phyloP scores from a whole-genome alignment of 2,888 invertebrate genomes.

The Nomada ferruginata region DNA sequence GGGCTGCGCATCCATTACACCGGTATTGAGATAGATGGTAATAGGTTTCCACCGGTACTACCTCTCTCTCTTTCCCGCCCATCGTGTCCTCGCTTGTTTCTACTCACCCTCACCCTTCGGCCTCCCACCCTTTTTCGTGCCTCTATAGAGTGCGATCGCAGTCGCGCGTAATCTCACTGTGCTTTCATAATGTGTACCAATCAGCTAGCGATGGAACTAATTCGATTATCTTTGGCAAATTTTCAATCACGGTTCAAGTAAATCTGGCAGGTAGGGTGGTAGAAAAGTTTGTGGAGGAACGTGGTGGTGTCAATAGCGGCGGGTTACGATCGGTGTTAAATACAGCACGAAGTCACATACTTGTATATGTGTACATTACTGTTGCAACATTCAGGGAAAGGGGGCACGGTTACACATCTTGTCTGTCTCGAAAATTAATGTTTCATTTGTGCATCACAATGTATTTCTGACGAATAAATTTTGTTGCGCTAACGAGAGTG shows the following conservation, averaged over 20 bases:
- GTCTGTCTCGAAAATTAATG: too few relatives aligned
- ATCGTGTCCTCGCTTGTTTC: constrained; percentile 45
- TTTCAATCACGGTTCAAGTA: constrained; percentile 22
- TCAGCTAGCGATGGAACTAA: constrained; percentile 44
- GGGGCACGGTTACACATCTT: too few relatives aligned
- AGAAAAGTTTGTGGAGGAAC: background rate
- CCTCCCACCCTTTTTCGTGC: constrained; percentile 21
- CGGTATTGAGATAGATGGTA: constrained; percentile 74
- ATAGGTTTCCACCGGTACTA: constrained; percentile 73
- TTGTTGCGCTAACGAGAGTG: too few relatives aligned
- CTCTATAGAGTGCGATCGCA: constrained; percentile 12
- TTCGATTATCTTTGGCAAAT: constrained; percentile 40
- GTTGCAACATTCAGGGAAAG: too few relatives aligned
- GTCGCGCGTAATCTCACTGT: constrained; percentile 43
- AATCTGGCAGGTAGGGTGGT: background rate
- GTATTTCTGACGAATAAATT: too few relatives aligned
- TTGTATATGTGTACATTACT: too few relatives aligned
- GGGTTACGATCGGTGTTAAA: background rate
- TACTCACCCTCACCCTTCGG: constrained; percentile 17
- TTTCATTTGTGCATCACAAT: too few relatives aligned
- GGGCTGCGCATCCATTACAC: constrained; percentile 72
- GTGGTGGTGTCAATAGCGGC: background rate
- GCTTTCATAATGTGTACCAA: constrained; percentile 51
- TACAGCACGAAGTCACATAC: too few relatives aligned
- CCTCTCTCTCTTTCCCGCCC: constrained; percentile 51